Conservation (phyloP, 1,140 invertebrate genomes). For the Leptinotarsa lineolata region DNA sequence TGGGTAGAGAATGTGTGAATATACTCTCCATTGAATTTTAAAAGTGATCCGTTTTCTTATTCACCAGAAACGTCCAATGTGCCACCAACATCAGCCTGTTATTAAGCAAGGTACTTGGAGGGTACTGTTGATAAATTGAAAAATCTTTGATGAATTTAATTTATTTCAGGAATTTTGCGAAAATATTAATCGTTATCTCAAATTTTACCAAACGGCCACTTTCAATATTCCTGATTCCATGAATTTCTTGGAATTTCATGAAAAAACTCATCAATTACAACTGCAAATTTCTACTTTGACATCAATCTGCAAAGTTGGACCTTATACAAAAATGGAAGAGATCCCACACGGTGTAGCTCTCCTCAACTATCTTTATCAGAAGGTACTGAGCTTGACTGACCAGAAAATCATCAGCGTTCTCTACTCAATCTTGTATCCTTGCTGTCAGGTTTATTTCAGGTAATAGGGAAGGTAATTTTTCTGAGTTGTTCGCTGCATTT, state of each 20-base stretch:
- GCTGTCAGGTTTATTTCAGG: constrained; percentile 51
- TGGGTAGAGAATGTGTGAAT: too few relatives aligned
- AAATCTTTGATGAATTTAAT: background rate
- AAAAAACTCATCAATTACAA: constrained; percentile 44
- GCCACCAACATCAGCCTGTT: too few relatives aligned
- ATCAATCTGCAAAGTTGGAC: constrained; percentile 49
- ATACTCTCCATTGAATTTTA: too few relatives aligned
- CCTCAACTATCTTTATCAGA: constrained; percentile 53
- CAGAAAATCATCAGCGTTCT: constrained; percentile 47
- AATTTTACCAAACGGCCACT: constrained; percentile 48
- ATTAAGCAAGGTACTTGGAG: too few relatives aligned
- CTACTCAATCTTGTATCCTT: constrained; percentile 52
- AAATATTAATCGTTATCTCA: constrained; percentile 49
- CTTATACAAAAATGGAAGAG: constrained; percentile 36
- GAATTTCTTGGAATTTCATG: constrained; percentile 44
- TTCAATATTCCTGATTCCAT: constrained; percentile 43
- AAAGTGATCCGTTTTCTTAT: too few relatives aligned
- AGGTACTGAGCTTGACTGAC: constrained; percentile 43
- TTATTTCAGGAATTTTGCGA: constrained; percentile 50
- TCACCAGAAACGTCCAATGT: too few relatives aligned
- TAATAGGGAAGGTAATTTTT: constrained; percentile 17
- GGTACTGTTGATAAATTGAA: too few relatives aligned
- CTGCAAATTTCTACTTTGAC: constrained; percentile 47
- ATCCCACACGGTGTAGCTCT: constrained; percentile 49
- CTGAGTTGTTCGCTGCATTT: background rate